Conservation (phyloP, 2,888 invertebrate genomes). For the Ephialtes manifestator region DNA sequence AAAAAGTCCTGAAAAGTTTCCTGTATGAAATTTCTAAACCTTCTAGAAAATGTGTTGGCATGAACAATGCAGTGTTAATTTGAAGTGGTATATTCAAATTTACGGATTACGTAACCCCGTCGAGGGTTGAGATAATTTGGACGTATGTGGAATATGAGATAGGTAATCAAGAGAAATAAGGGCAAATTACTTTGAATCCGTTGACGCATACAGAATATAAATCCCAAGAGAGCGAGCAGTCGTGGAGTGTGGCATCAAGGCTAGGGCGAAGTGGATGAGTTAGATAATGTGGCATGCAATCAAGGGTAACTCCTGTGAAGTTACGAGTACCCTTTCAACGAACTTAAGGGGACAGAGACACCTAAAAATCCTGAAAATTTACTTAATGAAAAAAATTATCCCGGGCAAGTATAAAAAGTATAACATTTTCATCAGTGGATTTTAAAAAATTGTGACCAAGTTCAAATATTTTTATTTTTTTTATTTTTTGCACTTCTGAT, state of each 20-base stretch:
- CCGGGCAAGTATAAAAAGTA: no score
- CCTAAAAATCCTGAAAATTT: no score
- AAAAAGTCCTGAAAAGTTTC: no score
- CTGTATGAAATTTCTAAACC: no score
- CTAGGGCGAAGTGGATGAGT: slow-evolving; percentile 21
- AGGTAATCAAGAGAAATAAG: background rate
- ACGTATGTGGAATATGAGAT: background rate
- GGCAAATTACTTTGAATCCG: slow-evolving; percentile 12
- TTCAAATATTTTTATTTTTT: no score
- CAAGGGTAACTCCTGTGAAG: background rate
- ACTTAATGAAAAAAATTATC: no score
- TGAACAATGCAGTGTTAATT: background rate
- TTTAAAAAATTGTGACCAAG: no score
- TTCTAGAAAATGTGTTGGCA: no score
- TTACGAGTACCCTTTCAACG: slow-evolving; percentile 3
- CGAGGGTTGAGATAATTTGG: background rate
- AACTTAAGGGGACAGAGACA: background rate
- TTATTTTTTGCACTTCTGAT: no score
- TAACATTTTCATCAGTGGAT: no score
- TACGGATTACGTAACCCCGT: background rate
- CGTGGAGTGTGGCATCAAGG: slow-evolving; percentile 9
- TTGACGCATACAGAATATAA: slow-evolving; percentile 16
- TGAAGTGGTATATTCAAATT: background rate
- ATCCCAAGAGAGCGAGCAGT: slow-evolving; percentile 9
- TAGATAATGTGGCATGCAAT: slow-evolving; percentile 3